Conservation (phyloP, 23 tunicate genomes). For the Ciona savignyi region DNA sequence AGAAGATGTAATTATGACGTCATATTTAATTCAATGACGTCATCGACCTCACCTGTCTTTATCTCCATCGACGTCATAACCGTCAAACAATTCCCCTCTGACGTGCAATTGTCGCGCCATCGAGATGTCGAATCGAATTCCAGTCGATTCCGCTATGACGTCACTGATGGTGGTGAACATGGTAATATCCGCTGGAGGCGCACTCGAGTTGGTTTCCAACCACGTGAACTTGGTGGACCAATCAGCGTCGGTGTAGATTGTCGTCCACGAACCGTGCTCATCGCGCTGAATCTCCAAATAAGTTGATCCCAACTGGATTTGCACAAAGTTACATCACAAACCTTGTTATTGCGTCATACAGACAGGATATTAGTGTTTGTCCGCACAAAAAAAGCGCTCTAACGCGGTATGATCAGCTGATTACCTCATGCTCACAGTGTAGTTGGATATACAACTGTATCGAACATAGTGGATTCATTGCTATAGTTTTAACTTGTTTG, state of each 20-base stretch:
- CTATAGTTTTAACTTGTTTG: no score
- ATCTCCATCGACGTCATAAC: neutral
- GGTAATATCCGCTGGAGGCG: slow-evolving; percentile 15
- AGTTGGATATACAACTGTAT: no score
- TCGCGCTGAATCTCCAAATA: slow-evolving; percentile 58
- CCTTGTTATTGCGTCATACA: no score
- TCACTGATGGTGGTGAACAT: slow-evolving; percentile 35
- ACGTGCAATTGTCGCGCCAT: slow-evolving; percentile 14
- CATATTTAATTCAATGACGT: no score
- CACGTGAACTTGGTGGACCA: slow-evolving; percentile 38
- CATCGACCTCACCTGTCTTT: no score
- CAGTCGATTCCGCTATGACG: slow-evolving; percentile 38
- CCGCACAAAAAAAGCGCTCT: no score
- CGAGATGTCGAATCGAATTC: slow-evolving; percentile 18
- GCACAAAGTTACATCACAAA: no score
- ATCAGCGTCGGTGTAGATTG: slow-evolving; percentile 38
- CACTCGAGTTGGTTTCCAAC: slow-evolving; percentile 12
- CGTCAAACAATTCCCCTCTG: slow-evolving; percentile 9
- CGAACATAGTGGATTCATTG: no score
- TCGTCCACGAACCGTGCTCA: slow-evolving; percentile 20
- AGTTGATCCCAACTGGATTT: slow-evolving; percentile 62
- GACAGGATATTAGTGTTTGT: no score
- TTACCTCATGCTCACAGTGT: no score
- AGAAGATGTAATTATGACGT: no score
- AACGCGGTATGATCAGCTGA: no score